A percentile compares a stretch with the other conserved stretches of the same genome.
Evolutionary conservation across 2,888 invertebrate genomes (phyloP).

Genomic region (Rhagonycha lutea): DNA sequence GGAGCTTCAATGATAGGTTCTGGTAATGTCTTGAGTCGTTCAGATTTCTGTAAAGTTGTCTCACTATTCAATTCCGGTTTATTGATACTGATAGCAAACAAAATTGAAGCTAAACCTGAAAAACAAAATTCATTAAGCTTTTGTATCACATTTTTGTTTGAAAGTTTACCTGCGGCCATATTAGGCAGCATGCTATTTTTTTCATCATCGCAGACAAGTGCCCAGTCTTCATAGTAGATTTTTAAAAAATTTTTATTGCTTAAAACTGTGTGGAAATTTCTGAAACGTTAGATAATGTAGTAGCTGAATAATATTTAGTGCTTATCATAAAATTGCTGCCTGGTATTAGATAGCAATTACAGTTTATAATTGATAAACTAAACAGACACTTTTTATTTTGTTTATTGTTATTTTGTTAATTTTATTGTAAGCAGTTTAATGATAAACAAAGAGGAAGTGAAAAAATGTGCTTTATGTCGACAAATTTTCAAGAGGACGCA

Average conservation of each 20-base stretch:
- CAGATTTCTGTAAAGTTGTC: constrained; percentile 56
- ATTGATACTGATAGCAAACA: constrained; percentile 92
- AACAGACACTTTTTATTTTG: not conserved
- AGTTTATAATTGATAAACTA: not conserved
- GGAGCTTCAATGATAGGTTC: constrained; percentile 75
- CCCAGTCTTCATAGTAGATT: constrained; percentile 84
- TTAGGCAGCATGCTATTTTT: constrained; percentile 78
- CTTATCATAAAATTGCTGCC: not conserved
- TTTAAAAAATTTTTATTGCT: constrained; percentile 65
- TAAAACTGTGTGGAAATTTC: constrained; percentile 76
- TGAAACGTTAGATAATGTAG: constrained; percentile 42
- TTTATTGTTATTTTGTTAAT: too few relatives aligned
- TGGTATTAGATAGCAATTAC: not conserved
- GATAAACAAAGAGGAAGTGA: not conserved
- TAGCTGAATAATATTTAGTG: not conserved
- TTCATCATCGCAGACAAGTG: constrained; percentile 81
- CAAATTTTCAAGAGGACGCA: not conserved
- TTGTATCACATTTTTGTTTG: not conserved
- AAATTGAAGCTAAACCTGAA: constrained; percentile 80
- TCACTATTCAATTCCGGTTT: constrained; percentile 76
- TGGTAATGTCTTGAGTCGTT: constrained; percentile 53
- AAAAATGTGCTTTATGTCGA: not conserved
- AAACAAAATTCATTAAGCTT: constrained; percentile 1
- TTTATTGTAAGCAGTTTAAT: not conserved
- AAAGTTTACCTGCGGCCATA: constrained; percentile 77